Evolutionary conservation across 2,797 vertebrate species (phyloP), one percentile per base, ranked within the genome.

Genomic region (Tamandua tetradactyla): DNA sequence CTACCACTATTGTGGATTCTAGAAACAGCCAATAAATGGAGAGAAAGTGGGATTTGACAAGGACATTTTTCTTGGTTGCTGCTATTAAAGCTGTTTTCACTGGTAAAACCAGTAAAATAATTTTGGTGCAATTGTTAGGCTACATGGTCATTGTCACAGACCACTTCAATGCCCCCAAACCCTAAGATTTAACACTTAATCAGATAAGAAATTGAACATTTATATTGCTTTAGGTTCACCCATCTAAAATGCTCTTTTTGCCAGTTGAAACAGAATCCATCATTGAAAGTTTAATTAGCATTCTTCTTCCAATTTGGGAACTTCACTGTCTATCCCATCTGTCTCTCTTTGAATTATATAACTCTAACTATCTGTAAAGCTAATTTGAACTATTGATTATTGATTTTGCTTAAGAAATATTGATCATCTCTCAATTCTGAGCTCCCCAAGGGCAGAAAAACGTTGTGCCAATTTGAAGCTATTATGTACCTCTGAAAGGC

Each of bases 211-310:
- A 47, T 2, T 5, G 42, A 37, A 66, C 4, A 8, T 49, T 84
- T 74, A 30, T 37, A 15, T 1, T 40, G 47, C 59, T 75, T 62
- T 37, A 18, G 71, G 17, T 1, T 12, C 30, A 42, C 52, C 12
- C 9, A 14, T 22, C n/a, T 25, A 30, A 11, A 2, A 3, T 7
- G 44, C 40, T 71, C 52, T 32, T 17, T 84, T 35, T 76, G 42
- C 44, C 64, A 79, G 47, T 37, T 82, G 49, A 83, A 78, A 71
- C 4, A 4, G 32, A 86, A 79, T 92, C 32, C 55, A n/a, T 49
- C 52, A 17, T 49, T 52, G 32, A 25, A 5, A n/a, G 23, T 59
- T 40, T 62, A 52, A 75, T 23, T 64, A 5, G 22, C 66, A 20
- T 47, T 32, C 40, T 32, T 47, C 79, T 37, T 69, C 66, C 25